Evolutionary conservation across 2,888 invertebrate genomes (phyloP), one percentile per base, ranked within the genome.

Genomic region (Orgyia antiqua): DNA sequence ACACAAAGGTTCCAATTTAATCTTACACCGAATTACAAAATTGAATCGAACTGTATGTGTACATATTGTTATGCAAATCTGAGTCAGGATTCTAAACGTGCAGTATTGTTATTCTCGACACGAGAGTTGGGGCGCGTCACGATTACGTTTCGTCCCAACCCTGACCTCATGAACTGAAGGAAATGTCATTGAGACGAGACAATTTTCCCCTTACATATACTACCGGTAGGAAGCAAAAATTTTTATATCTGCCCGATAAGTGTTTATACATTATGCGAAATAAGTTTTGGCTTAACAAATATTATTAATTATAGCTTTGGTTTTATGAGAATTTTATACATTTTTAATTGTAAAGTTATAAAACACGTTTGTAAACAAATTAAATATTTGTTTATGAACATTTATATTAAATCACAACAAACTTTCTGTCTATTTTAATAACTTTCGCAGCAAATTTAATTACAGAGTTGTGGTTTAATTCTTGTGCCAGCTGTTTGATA

Each of bases 101-200:
- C 51, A 39, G 60, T 61, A 72, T 82, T 76, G 69, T 70, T 72
- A 82, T 79, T 79, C 79, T 55, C 46, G 49, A 44, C 76, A 66
- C 78, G 79, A 67, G 62, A 57, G 52, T 39, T 47, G 55, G 51
- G 57, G 51, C 64, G 59, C 68, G 68, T 65, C 66, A 60, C 68
- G 68, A 65, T 63, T 68, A 62, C 68, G 65, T 65, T 57, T 53
- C 51, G 48, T 53, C 56, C 61, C 61, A 80, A 74, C 83, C 80
- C 71, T 83, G 83, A 83, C 83, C 82, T 58, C 64, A 64, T 82
- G 79, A 83, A 83, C 83, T 68, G 68, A 49, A 56, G 53, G 52
- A 72, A 76, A 77, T 75, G 76, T 77, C 73, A 76, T 62, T 46
- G 53, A 60, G 63, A 67, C 59, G 42, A 62, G 51, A 51, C 44